Evolutionary conservation across 2,888 invertebrate species (phyloP).

Genomic region (Lasioglossum villosulum): DNA sequence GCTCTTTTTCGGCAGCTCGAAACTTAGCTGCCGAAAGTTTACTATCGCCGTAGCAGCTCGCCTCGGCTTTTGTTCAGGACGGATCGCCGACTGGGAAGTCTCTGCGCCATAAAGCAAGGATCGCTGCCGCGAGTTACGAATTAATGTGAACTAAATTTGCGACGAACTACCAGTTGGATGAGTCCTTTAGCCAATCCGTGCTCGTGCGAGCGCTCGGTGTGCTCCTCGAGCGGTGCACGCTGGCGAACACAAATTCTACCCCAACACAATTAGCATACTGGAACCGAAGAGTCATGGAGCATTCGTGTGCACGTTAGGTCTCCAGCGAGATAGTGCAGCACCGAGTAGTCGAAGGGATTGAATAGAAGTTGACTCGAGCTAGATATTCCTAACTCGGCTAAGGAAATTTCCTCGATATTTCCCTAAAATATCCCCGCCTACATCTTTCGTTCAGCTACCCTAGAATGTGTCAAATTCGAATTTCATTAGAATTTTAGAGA

Average conservation of each 20-base stretch:
- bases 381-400: neutral
- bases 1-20: neutral
- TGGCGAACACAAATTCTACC: slow-evolving; percentile 16
- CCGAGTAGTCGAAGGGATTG: neutral
- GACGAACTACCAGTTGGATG: slow-evolving; percentile 29
- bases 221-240: neutral
- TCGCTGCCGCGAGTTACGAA: slow-evolving; percentile 52
- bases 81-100: slow-evolving; percentile 36
- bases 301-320: neutral
- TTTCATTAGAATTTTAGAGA: neutral
- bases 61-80: neutral
- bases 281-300: neutral
- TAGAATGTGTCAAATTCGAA: neutral
- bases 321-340: neutral
- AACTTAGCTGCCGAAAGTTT: neutral
- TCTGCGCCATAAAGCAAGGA: slow-evolving; percentile 11
- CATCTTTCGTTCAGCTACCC: neutral
- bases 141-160: slow-evolving; percentile 36
- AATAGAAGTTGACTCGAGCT: slow-evolving; percentile 4
- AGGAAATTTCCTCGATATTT: neutral
- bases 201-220: neutral
- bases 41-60: neutral
- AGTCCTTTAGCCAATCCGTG: slow-evolving; percentile 27
- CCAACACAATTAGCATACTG: slow-evolving; percentile 18
- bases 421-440: neutral